Evolutionary conservation across 2,797 vertebrate genomes (phyloP), one percentile per base, ranked within the genome.

Genomic region (Bovichtus variegatus): DNA sequence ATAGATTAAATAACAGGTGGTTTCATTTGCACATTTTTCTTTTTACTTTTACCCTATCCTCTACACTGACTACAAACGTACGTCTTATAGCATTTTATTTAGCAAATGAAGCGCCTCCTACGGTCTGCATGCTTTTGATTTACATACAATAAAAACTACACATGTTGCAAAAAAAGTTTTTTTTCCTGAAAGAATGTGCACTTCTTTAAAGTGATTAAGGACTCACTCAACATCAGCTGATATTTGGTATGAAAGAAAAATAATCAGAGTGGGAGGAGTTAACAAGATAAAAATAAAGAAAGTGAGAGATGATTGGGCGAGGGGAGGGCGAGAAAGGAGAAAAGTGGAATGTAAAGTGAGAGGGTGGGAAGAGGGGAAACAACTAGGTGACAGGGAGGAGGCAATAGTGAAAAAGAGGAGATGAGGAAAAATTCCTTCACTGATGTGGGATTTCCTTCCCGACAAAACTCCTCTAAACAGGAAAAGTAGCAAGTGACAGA

Each of bases 1-100:
- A 21, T 57, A 68, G 75, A 93, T 92, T 89, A 87, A 89, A 84
- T 89, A 89, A 92, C 86, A 88, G 85, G 80, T 90, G 82, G 75
- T 87, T 89, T 87, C 29, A 83, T 87, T 90, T 89, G 71, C n/a
- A 73, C 47, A 61, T 70, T 76, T 78, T 76, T 60, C 8, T 66
- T 71, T 78, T 68, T 51, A 70, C 53, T 79, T 9, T 34, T 34
- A 34, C 31, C 65, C 25, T 13, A 70, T 50, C 2, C 43, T 58
- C 6, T n/a, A 15, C 36, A 41, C 9, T 54, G 44, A 58, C 36
- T 61, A 76, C 36, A 46, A 19, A 57, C 11, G 1, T 49, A 27
- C 25, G 10, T 61, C 27, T 61, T 2, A 0, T 53, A 12, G 15
- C 5, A 21, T 50, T 47, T 46, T n/a, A 1, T 64, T 57, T 67